Evolutionary conservation across 2,113 vertebrate species (phyloP).

Genomic region (Ciconia stormi): DNA sequence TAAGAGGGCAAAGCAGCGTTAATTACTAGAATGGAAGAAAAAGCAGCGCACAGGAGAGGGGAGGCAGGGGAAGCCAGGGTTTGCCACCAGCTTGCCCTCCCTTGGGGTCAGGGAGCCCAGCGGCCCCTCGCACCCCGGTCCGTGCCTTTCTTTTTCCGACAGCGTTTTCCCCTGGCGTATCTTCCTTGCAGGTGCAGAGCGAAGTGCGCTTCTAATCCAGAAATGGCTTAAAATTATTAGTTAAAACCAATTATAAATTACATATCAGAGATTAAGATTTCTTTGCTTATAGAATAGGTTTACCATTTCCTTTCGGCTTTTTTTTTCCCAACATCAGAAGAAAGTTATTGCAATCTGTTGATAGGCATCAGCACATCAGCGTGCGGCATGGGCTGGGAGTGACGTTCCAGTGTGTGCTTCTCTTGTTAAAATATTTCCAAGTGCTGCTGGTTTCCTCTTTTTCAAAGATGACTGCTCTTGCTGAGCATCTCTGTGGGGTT

Average conservation of each 20-base stretch:
- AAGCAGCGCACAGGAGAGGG: rapidly evolving
- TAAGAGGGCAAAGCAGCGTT: not conserved
- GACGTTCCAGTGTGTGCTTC: not conserved
- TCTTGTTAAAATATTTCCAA: not conserved
- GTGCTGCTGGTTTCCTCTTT: not conserved
- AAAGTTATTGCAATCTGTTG: not conserved
- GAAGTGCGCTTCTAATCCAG: not conserved
- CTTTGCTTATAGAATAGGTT: not conserved
- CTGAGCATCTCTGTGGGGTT: not conserved
- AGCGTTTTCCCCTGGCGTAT: not conserved
- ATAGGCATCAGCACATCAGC: not conserved
- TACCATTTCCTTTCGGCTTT: not conserved
- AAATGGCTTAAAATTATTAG: not conserved
- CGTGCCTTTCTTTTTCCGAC: not conserved
- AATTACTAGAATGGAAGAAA: not conserved
- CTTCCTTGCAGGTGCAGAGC: not conserved
- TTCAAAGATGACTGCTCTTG: not conserved
- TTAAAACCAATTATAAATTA: not conserved
- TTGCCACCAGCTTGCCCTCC: not conserved
- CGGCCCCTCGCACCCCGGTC: not conserved
- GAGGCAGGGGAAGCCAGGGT: not conserved
- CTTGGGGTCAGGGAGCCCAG: not conserved
- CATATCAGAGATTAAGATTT: not conserved
- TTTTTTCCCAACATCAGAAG: not conserved
- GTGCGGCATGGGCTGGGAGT: not conserved